These are phyloP conservation scores for Lasioglossum zephyrum DNA, from an alignment of 2,888 invertebrate genomes.

Conservation along the genomic window DNA sequence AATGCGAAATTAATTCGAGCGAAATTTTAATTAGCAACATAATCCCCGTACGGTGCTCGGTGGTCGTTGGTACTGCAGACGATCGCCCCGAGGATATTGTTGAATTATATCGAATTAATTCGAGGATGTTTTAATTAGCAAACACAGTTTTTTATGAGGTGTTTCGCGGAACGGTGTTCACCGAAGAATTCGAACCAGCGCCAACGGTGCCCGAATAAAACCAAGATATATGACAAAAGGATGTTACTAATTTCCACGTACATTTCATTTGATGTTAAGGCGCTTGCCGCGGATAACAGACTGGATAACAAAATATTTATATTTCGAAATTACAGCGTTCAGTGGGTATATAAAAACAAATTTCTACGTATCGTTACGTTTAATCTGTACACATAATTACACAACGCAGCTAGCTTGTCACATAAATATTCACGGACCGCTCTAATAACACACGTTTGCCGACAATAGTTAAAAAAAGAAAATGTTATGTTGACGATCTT, in stretches of 20 bases:
- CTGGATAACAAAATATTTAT: neutral
- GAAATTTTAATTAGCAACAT: conserved; percentile 36
- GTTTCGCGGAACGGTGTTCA: neutral
- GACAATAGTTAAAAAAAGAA: neutral
- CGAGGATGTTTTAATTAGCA: conserved; percentile 46
- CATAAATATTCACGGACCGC: neutral
- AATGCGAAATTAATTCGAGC: conserved; percentile 31
- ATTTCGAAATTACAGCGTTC: neutral
- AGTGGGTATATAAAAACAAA: neutral
- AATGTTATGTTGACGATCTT: neutral
- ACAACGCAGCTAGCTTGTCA: neutral
- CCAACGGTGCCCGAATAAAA: neutral
- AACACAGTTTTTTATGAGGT: conserved; percentile 18
- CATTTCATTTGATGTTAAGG: neutral
- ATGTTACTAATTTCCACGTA: conserved; percentile 8
- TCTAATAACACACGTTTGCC: neutral
- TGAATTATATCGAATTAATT: conserved; percentile 47
- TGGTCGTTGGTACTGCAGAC: conserved; percentile 13
- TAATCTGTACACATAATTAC: conserved; percentile 9
- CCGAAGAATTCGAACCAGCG: neutral
- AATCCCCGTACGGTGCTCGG: conserved; percentile 5
- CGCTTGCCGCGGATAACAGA: neutral
- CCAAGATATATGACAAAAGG: conserved; percentile 9
- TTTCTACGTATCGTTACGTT: neutral
- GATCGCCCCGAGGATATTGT: conserved; percentile 28